Percentiles rank a stretch among this genome's conserved stretches.
Conservation (phyloP, 2,888 invertebrate genomes). For the Heliconius erato region DNA sequence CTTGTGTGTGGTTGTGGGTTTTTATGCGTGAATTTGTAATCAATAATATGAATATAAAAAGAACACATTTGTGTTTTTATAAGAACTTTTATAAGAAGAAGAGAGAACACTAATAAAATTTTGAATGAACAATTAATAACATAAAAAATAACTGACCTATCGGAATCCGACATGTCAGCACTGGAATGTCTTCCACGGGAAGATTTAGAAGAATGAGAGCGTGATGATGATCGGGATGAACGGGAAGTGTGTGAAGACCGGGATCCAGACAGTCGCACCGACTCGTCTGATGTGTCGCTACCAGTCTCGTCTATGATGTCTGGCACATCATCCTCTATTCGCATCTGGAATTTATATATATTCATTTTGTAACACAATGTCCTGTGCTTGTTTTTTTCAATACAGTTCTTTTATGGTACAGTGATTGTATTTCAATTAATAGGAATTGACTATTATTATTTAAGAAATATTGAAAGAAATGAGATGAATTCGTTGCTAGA, state of each 20-base stretch:
- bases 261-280: constrained; percentile 64
- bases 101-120: background rate
- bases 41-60: background rate
- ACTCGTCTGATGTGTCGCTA: constrained; percentile 69
- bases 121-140: background rate
- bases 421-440: too few relatives aligned
- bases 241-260: constrained; percentile 51
- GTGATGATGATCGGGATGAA: constrained; percentile 46
- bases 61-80: background rate
- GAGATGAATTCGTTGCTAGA: too few relatives aligned
- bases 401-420: too few relatives aligned
- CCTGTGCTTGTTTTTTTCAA: too few relatives aligned
- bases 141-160: constrained; percentile 41
- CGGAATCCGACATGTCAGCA: constrained; percentile 52
- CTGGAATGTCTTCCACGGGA: constrained; percentile 48
- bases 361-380: too few relatives aligned
- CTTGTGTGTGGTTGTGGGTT: background rate
- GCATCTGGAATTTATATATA: constrained; percentile 37
- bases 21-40: background rate
- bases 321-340: constrained; percentile 54
- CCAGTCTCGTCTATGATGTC: constrained; percentile 59
- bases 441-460: too few relatives aligned
- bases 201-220: constrained; percentile 48
- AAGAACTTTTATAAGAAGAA: too few relatives aligned
- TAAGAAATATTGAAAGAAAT: too few relatives aligned